Percentiles rank a stretch among this genome's conserved stretches.
Conservation (phyloP, 2,888 invertebrate genomes). For the Podabrus alpinus region DNA sequence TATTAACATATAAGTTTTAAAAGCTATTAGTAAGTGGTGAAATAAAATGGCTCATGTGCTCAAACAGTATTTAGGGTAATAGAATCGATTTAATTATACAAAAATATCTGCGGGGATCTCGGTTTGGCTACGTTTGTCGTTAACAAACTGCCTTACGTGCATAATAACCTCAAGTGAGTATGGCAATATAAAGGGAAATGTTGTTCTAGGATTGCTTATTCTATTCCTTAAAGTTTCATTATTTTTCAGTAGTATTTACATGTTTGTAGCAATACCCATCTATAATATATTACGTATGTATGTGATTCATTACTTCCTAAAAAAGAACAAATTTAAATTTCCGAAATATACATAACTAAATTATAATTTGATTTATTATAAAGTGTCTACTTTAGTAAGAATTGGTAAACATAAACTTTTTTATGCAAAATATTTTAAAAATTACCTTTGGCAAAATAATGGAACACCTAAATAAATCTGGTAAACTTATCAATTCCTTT, state of each 20-base stretch:
- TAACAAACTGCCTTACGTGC: conserved; percentile 11
- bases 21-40: neutral
- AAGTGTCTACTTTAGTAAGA: no score
- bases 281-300: no score
- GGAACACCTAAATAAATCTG: neutral
- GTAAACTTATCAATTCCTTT: neutral
- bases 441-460: neutral
- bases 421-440: neutral
- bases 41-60: neutral
- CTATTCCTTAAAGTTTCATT: conserved; percentile 10
- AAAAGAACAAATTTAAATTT: no score
- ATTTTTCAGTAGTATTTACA: conserved; percentile 12
- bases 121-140: conserved; percentile 1
- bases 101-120: conserved; percentile 19
- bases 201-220: neutral
- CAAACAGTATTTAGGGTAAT: neutral
- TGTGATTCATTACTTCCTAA: no score
- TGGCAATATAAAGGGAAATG: conserved; percentile 9
- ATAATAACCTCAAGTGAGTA: conserved; percentile 14
- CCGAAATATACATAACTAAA: neutral
- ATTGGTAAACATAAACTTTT: neutral
- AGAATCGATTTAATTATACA: conserved; percentile 18
- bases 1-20: neutral
- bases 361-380: no score
- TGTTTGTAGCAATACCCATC: neutral